Percentiles rank a stretch among this genome's conserved stretches.
Conservation (phyloP, 2,113 vertebrate species). For the Bucco capensis region DNA sequence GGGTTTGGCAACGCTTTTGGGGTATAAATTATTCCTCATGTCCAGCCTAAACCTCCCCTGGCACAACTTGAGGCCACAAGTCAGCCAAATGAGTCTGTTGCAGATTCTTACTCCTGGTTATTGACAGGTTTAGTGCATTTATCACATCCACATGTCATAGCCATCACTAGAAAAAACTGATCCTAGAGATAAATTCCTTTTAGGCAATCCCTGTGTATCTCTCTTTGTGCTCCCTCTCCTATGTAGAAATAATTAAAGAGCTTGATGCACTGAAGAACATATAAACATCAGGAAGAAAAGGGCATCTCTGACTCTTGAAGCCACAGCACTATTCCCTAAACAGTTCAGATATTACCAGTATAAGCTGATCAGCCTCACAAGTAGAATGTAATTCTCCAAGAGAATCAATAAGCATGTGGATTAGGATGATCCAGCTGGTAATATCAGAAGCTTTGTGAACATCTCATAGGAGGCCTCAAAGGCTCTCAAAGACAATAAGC, state of each 20-base stretch:
- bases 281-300: neutral
- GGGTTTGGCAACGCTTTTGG: too few species aligned
- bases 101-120: neutral
- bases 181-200: neutral
- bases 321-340: neutral
- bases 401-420: constrained; percentile 7
- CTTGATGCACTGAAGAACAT: neutral
- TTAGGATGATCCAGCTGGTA: constrained; percentile 30
- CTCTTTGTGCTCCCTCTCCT: neutral
- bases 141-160: neutral
- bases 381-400: neutral
- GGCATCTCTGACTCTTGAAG: neutral
- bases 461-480: neutral
- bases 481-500: constrained; percentile 13
- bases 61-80: too few species aligned
- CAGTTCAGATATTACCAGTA: neutral
- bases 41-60: too few species aligned
- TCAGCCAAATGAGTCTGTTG: neutral
- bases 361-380: neutral
- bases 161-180: neutral
- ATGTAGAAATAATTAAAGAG: neutral
- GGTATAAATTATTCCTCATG: too few species aligned
- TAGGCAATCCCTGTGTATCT: neutral
- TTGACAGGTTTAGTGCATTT: neutral
- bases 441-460: neutral